Base-by-base conservation (phyloP, 2,888 invertebrate genomes). In the Subacronicta megacephala region DNA sequence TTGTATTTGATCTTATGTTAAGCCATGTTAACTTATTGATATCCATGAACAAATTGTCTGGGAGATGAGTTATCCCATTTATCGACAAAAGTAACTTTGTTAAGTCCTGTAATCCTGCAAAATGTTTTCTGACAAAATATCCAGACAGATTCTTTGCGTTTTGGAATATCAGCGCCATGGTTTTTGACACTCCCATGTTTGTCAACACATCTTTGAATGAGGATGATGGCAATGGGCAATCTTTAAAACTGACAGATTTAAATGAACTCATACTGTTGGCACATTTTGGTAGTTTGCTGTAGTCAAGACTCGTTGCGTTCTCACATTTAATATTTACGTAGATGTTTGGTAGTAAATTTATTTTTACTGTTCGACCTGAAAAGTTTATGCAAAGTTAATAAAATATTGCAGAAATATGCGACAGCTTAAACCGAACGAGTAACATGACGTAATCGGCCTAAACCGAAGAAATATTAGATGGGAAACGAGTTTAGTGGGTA, bases 11-110 rank as follows among this genome's bases (percentile, higher is more conserved):
- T 57, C 95, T 92, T 70, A 97, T 94, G 75, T 96, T 95, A 47
- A 97, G 83, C 94, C 95, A 95, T 4, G 90, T 95, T n/a, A 97
- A 81, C 63, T 96, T 95, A 41, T 89, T 90, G 61, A 96, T 87
- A 68, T 95, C 95, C 17, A 82, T 83, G 64, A 97, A 95, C 13
- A 96, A 78, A 81, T 96, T 95, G 38, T 94, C 94, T 0, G 95
- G 95, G 35, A 97, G 88, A 62, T 95, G 92, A 0, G 95, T 94
- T 5, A 97, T 85, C 12, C 95, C 95, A 77, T 96, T 96, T 36
- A 95, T 94, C 10, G 95, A 95, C 3, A 97, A 86, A 13, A 95
- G 87, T 46, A 97, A 83, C 47, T 94, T 93, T 1, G 94, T 95
- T 43, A 92, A 82, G 65, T 94, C 93, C 56, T 94, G 88, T 44